Evolutionary conservation across 2,888 invertebrate species (phyloP).

Genomic region (Stomorhina lunata): DNA sequence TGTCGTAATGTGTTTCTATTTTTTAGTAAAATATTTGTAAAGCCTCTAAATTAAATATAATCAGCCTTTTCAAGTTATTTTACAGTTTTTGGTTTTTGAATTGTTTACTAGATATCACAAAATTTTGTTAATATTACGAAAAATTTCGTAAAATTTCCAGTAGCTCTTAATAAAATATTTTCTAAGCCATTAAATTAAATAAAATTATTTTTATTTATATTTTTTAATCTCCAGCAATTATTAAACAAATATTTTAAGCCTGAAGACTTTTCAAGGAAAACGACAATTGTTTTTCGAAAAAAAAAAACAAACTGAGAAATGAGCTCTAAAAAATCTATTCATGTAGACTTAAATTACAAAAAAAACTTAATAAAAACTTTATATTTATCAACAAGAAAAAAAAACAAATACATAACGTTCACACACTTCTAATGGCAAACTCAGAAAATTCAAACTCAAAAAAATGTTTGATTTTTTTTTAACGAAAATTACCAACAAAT

Average conservation of each 20-base stretch:
- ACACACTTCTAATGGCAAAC: constrained; percentile 36
- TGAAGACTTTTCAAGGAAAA: constrained; percentile 65
- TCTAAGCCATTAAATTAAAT: constrained; percentile 2
- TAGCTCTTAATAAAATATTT: constrained; percentile 25
- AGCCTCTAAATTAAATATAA: no score
- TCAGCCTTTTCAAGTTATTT: no score
- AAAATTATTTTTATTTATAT: not conserved
- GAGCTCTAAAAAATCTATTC: constrained; percentile 44
- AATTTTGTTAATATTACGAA: not conserved
- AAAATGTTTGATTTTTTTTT: constrained; percentile 20
- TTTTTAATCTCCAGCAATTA: constrained; percentile 37
- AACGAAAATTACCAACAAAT: not conserved
- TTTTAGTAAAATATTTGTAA: no score
- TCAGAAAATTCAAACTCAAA: not conserved
- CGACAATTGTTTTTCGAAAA: constrained; percentile 4
- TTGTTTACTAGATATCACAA: no score
- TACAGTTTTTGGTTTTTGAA: no score
- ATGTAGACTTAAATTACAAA: constrained; percentile 49
- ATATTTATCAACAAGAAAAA: not conserved
- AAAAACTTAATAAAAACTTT: not conserved
- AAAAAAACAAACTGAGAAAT: constrained; percentile 30
- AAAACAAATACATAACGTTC: constrained; percentile 21
- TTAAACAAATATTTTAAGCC: constrained; percentile 52
- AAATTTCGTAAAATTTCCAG: constrained; percentile 34
- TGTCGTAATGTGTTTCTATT: no score